phyloP scores from a whole-genome alignment of 2,888 invertebrate genomes.

The Dryomyza anilis region DNA sequence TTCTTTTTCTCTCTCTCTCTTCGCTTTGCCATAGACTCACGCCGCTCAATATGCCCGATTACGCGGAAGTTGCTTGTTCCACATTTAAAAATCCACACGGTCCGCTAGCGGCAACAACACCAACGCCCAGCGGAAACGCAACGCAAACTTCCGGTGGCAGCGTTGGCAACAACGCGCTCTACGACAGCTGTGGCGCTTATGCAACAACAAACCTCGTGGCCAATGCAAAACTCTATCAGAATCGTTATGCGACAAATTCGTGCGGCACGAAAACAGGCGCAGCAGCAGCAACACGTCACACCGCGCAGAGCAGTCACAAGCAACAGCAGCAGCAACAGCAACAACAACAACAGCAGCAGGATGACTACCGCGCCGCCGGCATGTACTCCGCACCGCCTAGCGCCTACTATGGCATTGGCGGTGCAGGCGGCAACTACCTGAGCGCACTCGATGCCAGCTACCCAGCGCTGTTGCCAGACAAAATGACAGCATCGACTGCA shows the following conservation, averaged over 20 bases:
- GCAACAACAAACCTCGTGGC: conserved; percentile 62
- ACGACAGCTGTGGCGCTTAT: conserved; percentile 61
- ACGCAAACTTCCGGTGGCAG: conserved; percentile 40
- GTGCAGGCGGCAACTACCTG: conserved; percentile 36
- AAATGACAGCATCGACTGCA: conserved; percentile 55
- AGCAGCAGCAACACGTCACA: conserved; percentile 20
- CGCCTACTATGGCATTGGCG: conserved; percentile 52
- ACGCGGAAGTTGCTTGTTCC: conserved; percentile 62
- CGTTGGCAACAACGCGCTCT: conserved; percentile 46
- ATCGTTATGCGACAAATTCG: conserved; percentile 51
- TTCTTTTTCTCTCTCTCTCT: conserved; percentile 24
- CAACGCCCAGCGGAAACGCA: conserved; percentile 36
- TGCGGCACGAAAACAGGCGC: conserved; percentile 30
- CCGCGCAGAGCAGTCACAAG: conserved; percentile 24
- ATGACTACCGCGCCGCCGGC: conserved; percentile 55
- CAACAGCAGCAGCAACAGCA: conserved; percentile 34
- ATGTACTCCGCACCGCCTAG: conserved; percentile 61
- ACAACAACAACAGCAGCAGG: conserved; percentile 31
- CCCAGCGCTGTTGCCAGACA: conserved; percentile 39
- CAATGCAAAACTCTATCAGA: conserved; percentile 60
- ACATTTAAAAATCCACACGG: conserved; percentile 59
- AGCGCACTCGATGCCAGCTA: conserved; percentile 33
- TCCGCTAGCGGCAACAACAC: neutral
- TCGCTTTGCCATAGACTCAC: conserved; percentile 53
- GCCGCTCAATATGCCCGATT: conserved; percentile 62